phyloP scores from a whole-genome alignment of 2,113 vertebrate species.

The Gulo gulo region DNA sequence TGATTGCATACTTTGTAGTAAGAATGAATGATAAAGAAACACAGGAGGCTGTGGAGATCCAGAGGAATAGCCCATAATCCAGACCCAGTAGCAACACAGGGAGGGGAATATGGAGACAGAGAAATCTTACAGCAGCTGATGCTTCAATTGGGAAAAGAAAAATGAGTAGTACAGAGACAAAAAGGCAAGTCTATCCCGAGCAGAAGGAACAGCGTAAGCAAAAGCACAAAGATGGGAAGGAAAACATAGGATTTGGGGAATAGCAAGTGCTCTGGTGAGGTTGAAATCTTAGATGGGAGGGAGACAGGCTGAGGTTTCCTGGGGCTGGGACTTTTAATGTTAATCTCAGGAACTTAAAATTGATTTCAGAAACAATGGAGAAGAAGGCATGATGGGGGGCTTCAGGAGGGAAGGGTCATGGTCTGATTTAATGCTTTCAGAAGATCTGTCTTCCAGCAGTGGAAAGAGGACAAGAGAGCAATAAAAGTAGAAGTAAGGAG shows the following conservation, averaged over 20 bases:
- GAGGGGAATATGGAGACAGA: not conserved
- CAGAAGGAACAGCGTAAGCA: not conserved
- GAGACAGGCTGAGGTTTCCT: not conserved
- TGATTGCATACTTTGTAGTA: not conserved
- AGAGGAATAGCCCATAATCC: not conserved
- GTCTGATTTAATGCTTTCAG: not conserved
- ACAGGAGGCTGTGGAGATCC: not conserved
- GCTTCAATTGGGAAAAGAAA: not conserved
- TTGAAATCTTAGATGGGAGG: not conserved
- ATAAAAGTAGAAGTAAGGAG: not conserved
- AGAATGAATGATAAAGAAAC: not conserved
- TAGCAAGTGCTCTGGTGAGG: not conserved
- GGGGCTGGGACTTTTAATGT: not conserved
- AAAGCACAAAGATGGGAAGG: not conserved
- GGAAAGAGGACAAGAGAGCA: not conserved
- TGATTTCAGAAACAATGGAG: not conserved
- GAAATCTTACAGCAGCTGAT: not conserved
- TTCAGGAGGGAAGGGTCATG: not conserved
- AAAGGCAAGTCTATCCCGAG: not conserved
- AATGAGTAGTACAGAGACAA: not conserved
- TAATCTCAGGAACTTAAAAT: not conserved
- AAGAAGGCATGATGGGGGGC: not conserved
- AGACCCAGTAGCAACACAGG: not conserved
- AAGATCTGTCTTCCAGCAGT: not conserved
- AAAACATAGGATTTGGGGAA: not conserved